Percentiles rank a stretch among this genome's conserved stretches.
These are phyloP conservation scores for Drosophila sulfurigaster DNA, from an alignment of 1,140 invertebrate species.

Conservation along the genomic window DNA sequence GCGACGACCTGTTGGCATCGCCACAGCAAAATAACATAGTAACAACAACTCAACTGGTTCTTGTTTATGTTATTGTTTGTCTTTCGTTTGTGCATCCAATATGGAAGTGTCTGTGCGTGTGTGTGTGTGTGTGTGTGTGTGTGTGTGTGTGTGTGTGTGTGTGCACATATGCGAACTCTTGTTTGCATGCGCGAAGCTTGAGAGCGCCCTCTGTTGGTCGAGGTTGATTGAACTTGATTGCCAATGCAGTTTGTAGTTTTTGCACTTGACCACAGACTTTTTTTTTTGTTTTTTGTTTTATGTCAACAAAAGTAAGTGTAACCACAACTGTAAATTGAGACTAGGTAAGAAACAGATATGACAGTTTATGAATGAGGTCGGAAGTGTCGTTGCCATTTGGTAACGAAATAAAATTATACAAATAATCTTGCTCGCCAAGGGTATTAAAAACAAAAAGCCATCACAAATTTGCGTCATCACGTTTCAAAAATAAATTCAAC, in stretches of 20 bases:
- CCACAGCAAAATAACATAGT: constrained; percentile 12
- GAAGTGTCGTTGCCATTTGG: constrained; percentile 2
- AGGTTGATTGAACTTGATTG: constrained; percentile 39
- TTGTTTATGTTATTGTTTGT: constrained; percentile 53
- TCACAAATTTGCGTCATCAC: constrained; percentile 55
- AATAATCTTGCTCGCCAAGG: background rate
- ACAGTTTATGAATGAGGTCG: background rate
- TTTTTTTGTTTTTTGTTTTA: background rate
- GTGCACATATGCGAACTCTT: constrained; percentile 33
- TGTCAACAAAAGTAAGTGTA: constrained; percentile 7
- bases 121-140: too few relatives aligned
- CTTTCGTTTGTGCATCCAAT: constrained; percentile 11
- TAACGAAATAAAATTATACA: constrained; percentile 1
- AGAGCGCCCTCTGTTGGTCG: constrained; percentile 28
- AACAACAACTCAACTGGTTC: constrained; percentile 42
- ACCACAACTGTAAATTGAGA: background rate
- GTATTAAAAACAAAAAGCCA: constrained; percentile 5
- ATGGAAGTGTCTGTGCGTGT: background rate
- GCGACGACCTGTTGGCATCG: constrained; percentile 60
- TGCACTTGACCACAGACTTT: constrained; percentile 39
- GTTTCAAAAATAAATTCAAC: constrained; percentile 42
- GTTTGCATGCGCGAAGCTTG: constrained; percentile 44
- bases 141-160: too few relatives aligned
- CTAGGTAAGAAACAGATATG: background rate
- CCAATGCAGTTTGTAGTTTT: constrained; percentile 1